Evolutionary conservation across 2,888 invertebrate species (phyloP).

Genomic region (Loripinus fragilis): DNA sequence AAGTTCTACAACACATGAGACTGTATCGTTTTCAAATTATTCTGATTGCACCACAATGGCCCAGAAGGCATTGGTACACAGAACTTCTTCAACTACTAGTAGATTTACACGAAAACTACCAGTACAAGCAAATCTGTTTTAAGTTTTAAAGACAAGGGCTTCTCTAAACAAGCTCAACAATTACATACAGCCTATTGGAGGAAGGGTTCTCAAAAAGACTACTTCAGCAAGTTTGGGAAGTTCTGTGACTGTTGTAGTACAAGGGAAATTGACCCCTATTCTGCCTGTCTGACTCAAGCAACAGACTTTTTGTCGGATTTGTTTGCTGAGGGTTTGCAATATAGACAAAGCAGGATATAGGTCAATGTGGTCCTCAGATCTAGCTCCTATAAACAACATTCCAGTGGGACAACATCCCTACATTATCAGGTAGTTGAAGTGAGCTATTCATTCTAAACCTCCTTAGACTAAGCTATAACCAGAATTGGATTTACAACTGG

Average conservation of each 20-base stretch:
- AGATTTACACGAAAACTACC: background rate
- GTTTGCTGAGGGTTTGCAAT: slow-evolving; percentile 15
- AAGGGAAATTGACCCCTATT: slow-evolving; percentile 34
- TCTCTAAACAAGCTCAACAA: slow-evolving; percentile 24
- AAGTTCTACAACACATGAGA: slow-evolving; percentile 1
- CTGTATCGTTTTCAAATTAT: background rate
- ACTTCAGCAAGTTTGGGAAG: slow-evolving; percentile 25
- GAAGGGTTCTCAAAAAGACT: slow-evolving; percentile 31
- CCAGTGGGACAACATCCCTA: slow-evolving; percentile 32
- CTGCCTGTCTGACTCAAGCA: slow-evolving; percentile 25
- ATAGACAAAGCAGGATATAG: slow-evolving; percentile 27
- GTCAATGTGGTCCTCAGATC: slow-evolving; percentile 29
- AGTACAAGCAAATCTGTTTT: background rate
- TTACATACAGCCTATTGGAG: slow-evolving; percentile 29
- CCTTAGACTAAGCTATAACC: slow-evolving; percentile 30
- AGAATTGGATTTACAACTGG: slow-evolving; percentile 32
- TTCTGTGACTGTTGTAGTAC: slow-evolving; percentile 32
- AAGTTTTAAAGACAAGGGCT: slow-evolving; percentile 17
- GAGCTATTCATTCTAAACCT: slow-evolving; percentile 35
- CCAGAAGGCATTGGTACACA: slow-evolving; percentile 13
- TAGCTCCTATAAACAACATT: slow-evolving; percentile 22
- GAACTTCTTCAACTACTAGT: slow-evolving; percentile 2
- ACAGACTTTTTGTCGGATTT: slow-evolving; percentile 31
- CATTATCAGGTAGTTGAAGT: slow-evolving; percentile 26
- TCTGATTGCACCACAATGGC: background rate